Conservation (phyloP, 2,888 invertebrate genomes). For the Diploptera punctata region DNA sequence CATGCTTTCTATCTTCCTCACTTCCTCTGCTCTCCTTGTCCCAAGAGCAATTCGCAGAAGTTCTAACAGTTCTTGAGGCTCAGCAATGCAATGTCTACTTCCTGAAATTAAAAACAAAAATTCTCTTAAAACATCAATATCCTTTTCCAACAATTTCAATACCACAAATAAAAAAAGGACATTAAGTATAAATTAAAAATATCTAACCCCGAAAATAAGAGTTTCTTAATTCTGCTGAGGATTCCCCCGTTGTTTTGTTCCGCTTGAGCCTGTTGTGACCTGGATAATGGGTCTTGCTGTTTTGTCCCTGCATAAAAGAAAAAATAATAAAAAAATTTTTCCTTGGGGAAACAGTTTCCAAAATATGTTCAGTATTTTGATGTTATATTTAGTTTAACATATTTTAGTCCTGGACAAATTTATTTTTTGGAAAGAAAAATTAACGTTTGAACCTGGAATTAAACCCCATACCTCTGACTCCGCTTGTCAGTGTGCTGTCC, state of each 20-base stretch:
- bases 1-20: slow-evolving; percentile 8
- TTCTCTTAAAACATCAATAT: no score
- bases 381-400: no score
- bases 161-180: no score
- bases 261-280: slow-evolving; percentile 59
- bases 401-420: no score
- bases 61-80: slow-evolving; percentile 65
- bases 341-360: no score
- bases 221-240: slow-evolving; percentile 65
- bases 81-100: slow-evolving; percentile 66
- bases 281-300: slow-evolving; percentile 55
- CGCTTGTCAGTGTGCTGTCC: no score
- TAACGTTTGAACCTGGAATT: no score
- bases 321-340: not conserved
- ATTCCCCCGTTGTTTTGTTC: slow-evolving; percentile 58
- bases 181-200: not conserved
- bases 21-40: not conserved
- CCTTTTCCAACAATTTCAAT: no score
- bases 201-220: slow-evolving; percentile 59
- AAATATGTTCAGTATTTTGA: no score
- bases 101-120: no score
- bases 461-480: no score
- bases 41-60: slow-evolving; percentile 63
- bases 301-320: slow-evolving; percentile 37
- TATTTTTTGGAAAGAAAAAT: no score